Conservation (phyloP, 2,888 invertebrate species). For the Drosophila setosimentum region DNA sequence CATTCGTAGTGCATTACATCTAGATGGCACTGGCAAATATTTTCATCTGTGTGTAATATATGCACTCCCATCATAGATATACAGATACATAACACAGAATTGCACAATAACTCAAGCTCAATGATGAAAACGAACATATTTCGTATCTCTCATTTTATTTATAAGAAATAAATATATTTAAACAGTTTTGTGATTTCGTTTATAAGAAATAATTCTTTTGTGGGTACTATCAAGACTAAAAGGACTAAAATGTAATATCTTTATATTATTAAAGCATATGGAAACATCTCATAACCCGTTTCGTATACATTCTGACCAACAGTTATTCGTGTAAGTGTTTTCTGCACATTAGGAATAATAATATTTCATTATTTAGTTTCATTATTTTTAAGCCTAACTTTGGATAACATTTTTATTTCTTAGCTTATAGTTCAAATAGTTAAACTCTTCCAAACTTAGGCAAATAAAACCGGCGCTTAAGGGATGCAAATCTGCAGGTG, state of each 20-base stretch:
- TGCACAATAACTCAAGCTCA: background rate
- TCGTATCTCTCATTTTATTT: background rate
- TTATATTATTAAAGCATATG: background rate
- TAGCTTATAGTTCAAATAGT: background rate
- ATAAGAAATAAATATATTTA: background rate
- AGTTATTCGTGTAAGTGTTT: background rate
- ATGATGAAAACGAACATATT: background rate
- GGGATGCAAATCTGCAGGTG: background rate
- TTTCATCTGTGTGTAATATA: conserved; percentile 43
- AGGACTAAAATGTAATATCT: background rate
- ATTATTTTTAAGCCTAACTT: background rate
- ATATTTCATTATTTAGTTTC: background rate
- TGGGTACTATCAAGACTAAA: background rate
- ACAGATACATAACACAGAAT: background rate
- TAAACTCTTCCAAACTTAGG: background rate
- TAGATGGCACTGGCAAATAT: conserved; percentile 67
- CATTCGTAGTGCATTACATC: conserved; percentile 35
- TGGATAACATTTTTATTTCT: background rate
- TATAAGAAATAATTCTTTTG: background rate
- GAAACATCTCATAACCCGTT: background rate
- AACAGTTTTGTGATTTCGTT: no score
- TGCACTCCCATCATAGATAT: background rate
- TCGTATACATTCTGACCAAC: background rate
- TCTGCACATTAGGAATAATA: background rate
- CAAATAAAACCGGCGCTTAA: background rate